These are phyloP conservation scores for Geotrupes spiniger DNA, from an alignment of 2,888 invertebrate genomes.

Conservation along the genomic window DNA sequence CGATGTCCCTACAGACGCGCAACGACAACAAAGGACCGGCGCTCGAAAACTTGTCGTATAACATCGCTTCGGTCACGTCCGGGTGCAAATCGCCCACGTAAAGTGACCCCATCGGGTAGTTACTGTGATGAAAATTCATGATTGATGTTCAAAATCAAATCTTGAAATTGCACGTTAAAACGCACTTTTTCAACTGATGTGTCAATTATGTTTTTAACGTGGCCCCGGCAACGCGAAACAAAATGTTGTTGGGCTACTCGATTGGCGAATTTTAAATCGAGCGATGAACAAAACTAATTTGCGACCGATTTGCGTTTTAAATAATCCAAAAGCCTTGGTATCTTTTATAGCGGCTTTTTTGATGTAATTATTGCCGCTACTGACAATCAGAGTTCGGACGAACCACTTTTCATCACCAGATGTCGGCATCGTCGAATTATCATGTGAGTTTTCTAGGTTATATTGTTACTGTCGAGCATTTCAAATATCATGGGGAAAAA, in stretches of 20 bases:
- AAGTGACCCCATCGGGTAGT: constrained; percentile 91
- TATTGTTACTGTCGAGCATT: too few species aligned
- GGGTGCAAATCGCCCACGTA: constrained; percentile 99
- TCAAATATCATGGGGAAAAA: constrained; percentile 58
- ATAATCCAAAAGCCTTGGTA: too few species aligned
- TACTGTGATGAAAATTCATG: constrained; percentile 52
- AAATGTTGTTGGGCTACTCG: constrained; percentile 18
- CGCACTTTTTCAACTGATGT: background rate
- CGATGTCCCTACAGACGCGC: constrained; percentile 96
- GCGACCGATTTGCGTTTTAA: too few species aligned
- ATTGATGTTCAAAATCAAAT: background rate
- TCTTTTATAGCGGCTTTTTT: too few species aligned
- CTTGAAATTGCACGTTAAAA: constrained; percentile 1
- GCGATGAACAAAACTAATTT: too few species aligned
- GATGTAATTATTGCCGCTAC: too few species aligned
- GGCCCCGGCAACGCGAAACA: constrained; percentile 20
- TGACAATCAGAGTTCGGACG: too few species aligned
- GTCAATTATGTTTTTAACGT: constrained; percentile 13
- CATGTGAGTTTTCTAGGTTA: too few species aligned
- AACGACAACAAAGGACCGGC: constrained; percentile 98
- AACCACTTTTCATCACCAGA: too few species aligned
- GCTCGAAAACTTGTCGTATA: constrained; percentile 98
- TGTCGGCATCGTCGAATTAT: too few species aligned
- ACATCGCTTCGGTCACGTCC: constrained; percentile 97
- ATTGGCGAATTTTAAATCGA: too few species aligned